Evolutionary conservation across 2,113 vertebrate species (phyloP), one percentile per base, ranked within the genome.

Genomic region (Turdus rufiventris): DNA sequence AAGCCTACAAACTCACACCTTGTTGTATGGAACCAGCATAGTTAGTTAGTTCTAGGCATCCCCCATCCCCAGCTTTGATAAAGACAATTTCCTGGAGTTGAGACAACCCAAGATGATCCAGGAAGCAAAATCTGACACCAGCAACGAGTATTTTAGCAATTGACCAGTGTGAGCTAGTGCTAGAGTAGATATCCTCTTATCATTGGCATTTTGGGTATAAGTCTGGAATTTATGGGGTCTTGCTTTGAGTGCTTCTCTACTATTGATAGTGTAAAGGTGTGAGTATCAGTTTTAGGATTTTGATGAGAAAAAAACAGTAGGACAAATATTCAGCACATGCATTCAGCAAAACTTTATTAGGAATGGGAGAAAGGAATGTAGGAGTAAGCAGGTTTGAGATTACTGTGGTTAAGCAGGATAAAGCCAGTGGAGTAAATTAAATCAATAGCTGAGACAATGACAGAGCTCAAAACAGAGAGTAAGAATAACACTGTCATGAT

Each of bases 391-490:
- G 61, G 76, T 88, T 86, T 85, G 76, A 57, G 76, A 92, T 96
- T 91, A 94, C 56, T 53, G 38, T 71, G 42, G 31, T 91, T 93
- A 93, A 96, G 84, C 54, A 89, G 91, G 81, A 79, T 91, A 96
- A 95, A 95, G 43, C 34, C n/a, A 66, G 63, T n/a, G 63, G 56
- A 94, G 85, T 83, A 94, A 89, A 94, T 95, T 93, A 93, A 94
- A 94, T 88, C 87, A 88, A 70, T 88, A 92, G 75, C 89, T 51
- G 74, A 90, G 82, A 60, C 31, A 40, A 89, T 91, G 73, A 56
- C 70, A 89, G 60, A 65, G 24, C 33, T 83, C 23, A 82, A 88
- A 94, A 74, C 29, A 81, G 26, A 75, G 43, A 73, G 53, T 56
- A 48, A 57, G 47, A 94, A 60, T 62, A 83, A n/a, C 38, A 38